Evolutionary conservation across 2,797 vertebrate genomes (phyloP), one percentile per base, ranked within the genome.

Genomic region (Platyrinchus mystaceus): DNA sequence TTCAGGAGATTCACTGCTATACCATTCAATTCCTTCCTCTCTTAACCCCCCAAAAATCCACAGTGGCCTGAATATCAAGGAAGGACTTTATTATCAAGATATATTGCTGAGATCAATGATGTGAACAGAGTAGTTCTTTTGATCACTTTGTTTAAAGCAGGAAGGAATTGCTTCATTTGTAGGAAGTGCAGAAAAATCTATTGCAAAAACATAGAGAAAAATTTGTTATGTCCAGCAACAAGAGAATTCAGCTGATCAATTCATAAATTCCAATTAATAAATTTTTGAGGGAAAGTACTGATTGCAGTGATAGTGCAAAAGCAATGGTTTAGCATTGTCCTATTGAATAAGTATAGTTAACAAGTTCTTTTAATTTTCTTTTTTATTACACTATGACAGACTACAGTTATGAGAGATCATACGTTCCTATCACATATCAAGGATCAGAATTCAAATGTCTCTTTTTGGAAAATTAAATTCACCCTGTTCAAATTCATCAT

Each of bases 391-490:
- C 5, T 55, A n/a, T 19, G 49, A 44, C 12, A 88, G 47, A 71
- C 27, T 44, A 36, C 62, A 32, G 79, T 88, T 66, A 78, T 67
- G 19, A 82, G 26, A 39, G 39, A 41, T 28, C 78, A 63, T 37
- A 26, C 7, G 55, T 90, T 91, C 32, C 20, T 49, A 59, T 76
- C 0, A 0, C 80, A 79, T 26, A 84, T 27, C 32, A 67, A 70
- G 22, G 24, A 34, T 55, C 68, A 91, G 39, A 86, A 90, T 73
- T 88, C 37, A 80, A 73, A 84, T 36, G 19, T 22, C 50, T 94
- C 8, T 55, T 93, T 91, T 78, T 58, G 24, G 64, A 71, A 76
- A 52, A 66, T 73, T 76, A 84, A 90, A 76, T 59, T 67, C 49
- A 56, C 21, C 14, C 49, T 79, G 10, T 14, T 79, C 62, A 87